phyloP scores from a whole-genome alignment of 2,113 vertebrate species.

The Zootoca vivipara region DNA sequence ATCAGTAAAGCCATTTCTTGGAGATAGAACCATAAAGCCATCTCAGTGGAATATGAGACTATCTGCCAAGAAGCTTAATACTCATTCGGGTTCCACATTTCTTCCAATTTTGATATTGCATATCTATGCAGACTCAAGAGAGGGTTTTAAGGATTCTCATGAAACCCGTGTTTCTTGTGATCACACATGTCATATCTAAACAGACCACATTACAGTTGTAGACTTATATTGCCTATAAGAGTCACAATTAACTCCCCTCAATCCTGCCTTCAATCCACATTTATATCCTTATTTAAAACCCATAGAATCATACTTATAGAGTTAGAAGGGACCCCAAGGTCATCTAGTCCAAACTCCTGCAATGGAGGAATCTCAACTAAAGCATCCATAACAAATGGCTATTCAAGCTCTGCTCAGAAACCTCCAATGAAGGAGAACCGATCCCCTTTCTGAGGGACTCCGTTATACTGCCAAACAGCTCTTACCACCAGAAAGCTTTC shows the following conservation, averaged over 20 bases:
- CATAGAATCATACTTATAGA: no score
- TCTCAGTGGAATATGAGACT: slow-evolving; percentile 46
- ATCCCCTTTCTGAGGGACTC: no score
- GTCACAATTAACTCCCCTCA: neutral
- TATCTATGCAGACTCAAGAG: slow-evolving; percentile 1
- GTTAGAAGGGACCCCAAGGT: no score
- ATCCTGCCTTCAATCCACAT: accelerated
- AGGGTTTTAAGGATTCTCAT: slow-evolving; percentile 9
- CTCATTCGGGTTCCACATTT: slow-evolving; percentile 52
- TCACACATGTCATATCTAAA: neutral
- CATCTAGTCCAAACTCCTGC: no score
- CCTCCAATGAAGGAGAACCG: no score
- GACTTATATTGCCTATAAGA: neutral
- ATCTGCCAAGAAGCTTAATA: slow-evolving; percentile 40
- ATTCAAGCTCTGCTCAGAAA: no score
- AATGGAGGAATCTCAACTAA: no score
- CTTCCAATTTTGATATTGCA: slow-evolving; percentile 32
- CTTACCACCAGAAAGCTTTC: no score
- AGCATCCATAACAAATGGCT: no score
- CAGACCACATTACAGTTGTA: neutral
- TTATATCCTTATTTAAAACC: no score
- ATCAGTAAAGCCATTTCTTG: neutral
- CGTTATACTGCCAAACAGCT: no score
- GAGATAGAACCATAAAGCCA: slow-evolving; percentile 43
- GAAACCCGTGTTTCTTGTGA: slow-evolving; percentile 34